A percentile compares a stretch with the other conserved stretches of the same genome.
phyloP scores from a whole-genome alignment of 2,797 vertebrate species.

The Petrocephalus schoutedeni region DNA sequence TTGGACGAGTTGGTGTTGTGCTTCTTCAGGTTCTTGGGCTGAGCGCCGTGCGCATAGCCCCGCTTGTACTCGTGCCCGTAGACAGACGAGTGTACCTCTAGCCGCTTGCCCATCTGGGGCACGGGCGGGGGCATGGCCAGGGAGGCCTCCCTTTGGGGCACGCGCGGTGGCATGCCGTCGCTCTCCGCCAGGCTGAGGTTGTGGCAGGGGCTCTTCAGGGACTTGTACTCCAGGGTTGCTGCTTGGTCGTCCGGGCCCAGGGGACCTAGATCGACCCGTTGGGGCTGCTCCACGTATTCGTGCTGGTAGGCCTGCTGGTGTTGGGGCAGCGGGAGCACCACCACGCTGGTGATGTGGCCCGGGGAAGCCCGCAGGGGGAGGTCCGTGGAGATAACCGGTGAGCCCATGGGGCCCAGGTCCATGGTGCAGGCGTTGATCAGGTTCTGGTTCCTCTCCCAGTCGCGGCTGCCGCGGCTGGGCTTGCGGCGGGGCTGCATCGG shows the following conservation, averaged over 20 bases:
- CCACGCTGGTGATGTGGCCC: conserved; percentile 91
- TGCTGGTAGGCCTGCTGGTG: conserved; percentile 89
- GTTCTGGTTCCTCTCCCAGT: conserved; percentile 97
- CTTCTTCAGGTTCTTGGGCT: conserved; percentile 76
- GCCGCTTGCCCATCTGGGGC: conserved; percentile 84
- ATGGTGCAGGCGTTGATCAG: conserved; percentile 95
- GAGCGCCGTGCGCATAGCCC: conserved; percentile 73
- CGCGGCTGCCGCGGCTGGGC: conserved; percentile 83
- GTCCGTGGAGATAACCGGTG: conserved; percentile 87
- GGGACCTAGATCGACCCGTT: conserved; percentile 39
- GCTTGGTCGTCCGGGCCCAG: conserved; percentile 82
- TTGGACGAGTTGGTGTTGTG: conserved; percentile 99
- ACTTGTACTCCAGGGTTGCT: conserved; percentile 91
- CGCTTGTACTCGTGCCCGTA: conserved; percentile 78
- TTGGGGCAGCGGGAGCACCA: conserved; percentile 84
- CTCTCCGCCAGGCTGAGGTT: conserved; percentile 76
- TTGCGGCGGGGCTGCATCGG: conserved; percentile 93
- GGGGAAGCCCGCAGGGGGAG: conserved; percentile 85
- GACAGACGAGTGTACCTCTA: conserved; percentile 86
- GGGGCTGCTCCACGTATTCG: conserved; percentile 93
- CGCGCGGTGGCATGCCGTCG: conserved; percentile 82
- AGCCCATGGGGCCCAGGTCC: conserved; percentile 83
- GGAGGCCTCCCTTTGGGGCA: conserved; percentile 93
- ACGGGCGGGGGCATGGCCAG: conserved; percentile 76
- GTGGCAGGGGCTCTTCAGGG: conserved; percentile 84